Evolutionary conservation across 2,888 invertebrate species (phyloP), one percentile per base, ranked within the genome.

Genomic region (Onchidella celtica): DNA sequence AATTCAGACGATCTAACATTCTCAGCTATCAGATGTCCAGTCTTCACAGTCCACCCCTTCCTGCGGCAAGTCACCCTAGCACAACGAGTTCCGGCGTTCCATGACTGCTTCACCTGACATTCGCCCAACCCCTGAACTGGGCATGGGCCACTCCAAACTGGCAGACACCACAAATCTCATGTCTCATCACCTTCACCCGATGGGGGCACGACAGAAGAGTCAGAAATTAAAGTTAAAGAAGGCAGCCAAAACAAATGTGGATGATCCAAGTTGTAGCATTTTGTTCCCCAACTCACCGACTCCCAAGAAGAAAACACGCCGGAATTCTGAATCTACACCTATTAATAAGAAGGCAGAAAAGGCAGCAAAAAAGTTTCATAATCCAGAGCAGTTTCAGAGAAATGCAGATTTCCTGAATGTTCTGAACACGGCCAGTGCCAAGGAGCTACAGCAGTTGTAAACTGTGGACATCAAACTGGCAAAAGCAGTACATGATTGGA

Each of bases 391-490:
- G 59, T 24, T 57, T 38, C 55, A 78, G 69, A 69, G 78, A 78
- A 61, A 90, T 87, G 84, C 82, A 34, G 86, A 88, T 4, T 89
- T 92, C 74, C 83, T 91, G 38, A 40, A 83, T 6, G 79, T 87
- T 0, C 76, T 92, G 24, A 92, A 92, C 83, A 84, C 87, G 1
- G 87, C 90, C 1, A 84, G 88, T 21, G 74, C 89, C 9, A 90
- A 91, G 83, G 89, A 91, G 34, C 87, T 92, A 21, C 89, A 89
- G 79, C 82, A 86, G 4, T 84, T 92, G 27, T 91, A 91, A 79
- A 92, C 91, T 17, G 89, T 92, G 0, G 92, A 92, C 11, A 87
- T 86, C 29, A 92, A 91, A 83, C 82, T 91, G 59, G 91, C 91
- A 14, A 87, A 90, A 74, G 87, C 91, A 1, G 91, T 92, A 21